Evolutionary conservation across 2,888 invertebrate genomes (phyloP).

Genomic region (Lochmaea crataegi): DNA sequence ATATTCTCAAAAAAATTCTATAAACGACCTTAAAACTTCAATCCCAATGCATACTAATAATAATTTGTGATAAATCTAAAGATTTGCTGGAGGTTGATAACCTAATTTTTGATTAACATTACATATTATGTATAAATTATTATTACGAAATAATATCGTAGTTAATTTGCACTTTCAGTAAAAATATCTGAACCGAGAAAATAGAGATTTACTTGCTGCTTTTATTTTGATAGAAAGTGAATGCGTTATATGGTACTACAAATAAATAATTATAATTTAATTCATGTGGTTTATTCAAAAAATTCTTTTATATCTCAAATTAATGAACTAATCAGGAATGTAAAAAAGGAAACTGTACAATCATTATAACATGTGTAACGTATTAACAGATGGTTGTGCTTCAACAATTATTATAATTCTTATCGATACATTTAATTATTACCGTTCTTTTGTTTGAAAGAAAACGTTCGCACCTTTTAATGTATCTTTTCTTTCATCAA

Average conservation of each 20-base stretch:
- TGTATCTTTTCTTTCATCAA: conserved; percentile 1
- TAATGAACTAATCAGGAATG: too few species aligned
- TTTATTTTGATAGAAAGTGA: background rate
- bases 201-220: background rate
- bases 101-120: conserved; percentile 2
- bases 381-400: background rate
- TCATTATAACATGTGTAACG: background rate
- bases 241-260: background rate
- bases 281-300: too few species aligned
- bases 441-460: background rate
- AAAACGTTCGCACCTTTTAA: background rate
- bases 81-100: background rate
- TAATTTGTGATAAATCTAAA: background rate
- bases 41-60: background rate
- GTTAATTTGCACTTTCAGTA: background rate
- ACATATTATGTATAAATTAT: background rate
- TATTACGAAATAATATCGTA: background rate
- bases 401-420: background rate
- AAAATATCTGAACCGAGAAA: background rate
- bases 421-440: background rate
- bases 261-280: too few species aligned
- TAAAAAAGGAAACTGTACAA: background rate
- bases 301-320: too few species aligned
- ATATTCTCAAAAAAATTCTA: background rate
- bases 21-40: background rate